These are phyloP conservation scores for Drosophila nannoptera DNA, from an alignment of 1,140 invertebrate species.

Conservation along the genomic window DNA sequence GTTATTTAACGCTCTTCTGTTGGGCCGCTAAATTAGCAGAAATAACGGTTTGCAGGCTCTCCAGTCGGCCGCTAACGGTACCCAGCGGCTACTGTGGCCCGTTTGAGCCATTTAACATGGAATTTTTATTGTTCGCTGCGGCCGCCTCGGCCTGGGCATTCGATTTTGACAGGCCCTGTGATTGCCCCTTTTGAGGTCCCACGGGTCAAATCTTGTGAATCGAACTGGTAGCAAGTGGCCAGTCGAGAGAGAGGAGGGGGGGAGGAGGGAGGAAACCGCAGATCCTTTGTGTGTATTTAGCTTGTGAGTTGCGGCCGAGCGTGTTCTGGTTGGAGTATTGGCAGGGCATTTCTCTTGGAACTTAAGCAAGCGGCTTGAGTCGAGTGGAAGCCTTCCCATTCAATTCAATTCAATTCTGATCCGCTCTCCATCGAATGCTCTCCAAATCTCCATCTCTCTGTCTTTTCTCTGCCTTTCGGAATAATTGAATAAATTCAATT, in stretches of 20 bases:
- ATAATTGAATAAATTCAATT: no score
- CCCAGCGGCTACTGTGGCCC: conserved; percentile 63
- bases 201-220: conserved; percentile 52
- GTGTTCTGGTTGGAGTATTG: not conserved
- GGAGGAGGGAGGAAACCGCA: not conserved
- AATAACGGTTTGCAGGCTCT: conserved; percentile 59
- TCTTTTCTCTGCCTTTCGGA: not conserved
- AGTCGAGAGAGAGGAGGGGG: not conserved
- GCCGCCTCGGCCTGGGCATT: conserved; percentile 36
- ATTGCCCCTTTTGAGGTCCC: conserved; percentile 30
- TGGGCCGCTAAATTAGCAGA: conserved; percentile 69
- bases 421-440: not conserved
- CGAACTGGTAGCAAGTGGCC: conserved; percentile 32
- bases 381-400: not conserved
- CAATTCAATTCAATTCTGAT: not conserved
- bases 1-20: conserved; percentile 62
- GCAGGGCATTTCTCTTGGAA: no score
- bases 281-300: conserved; percentile 2
- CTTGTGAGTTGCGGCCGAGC: not conserved
- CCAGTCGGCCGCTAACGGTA: conserved; percentile 52
- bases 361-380: no score
- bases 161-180: conserved; percentile 15
- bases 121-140: conserved; percentile 66
- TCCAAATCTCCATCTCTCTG: not conserved
- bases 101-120: conserved; percentile 49